Evolutionary conservation across 2,113 vertebrate genomes (phyloP).

Genomic region (Chaetodon auriga): DNA sequence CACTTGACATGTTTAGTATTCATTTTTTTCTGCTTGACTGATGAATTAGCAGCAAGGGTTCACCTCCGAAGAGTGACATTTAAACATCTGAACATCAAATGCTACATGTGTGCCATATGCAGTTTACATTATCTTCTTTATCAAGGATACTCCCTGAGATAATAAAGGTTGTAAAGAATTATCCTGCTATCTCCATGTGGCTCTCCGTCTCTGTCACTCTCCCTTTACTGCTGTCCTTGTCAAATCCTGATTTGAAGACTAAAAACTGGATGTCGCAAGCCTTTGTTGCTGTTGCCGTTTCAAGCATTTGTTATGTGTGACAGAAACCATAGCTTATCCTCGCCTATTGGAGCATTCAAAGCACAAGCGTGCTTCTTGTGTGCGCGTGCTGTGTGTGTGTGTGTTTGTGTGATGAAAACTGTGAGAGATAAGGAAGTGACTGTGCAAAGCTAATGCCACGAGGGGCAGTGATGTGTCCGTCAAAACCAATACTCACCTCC

Average conservation of each 20-base stretch:
- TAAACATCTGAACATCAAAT: conserved; percentile 57
- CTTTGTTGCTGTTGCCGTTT: conserved; percentile 74
- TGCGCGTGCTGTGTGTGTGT: conserved; percentile 59
- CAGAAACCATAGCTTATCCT: conserved; percentile 83
- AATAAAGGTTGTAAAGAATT: conserved; percentile 48
- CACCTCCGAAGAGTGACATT: conserved; percentile 15
- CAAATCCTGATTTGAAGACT: conserved; percentile 66
- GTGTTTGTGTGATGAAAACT: conserved; percentile 73
- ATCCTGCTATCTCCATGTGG: conserved; percentile 12
- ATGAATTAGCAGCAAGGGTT: not conserved
- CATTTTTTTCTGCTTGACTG: not conserved
- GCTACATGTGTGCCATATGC: conserved; percentile 26
- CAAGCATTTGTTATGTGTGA: conserved; percentile 82
- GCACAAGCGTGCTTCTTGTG: conserved; percentile 64
- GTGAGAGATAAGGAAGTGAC: conserved; percentile 72
- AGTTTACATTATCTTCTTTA: conserved; percentile 51
- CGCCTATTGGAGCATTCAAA: conserved; percentile 78
- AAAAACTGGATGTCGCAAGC: conserved; percentile 69
- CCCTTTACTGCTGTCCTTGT: conserved; percentile 12
- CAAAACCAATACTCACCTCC: conserved; percentile 57
- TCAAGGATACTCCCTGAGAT: conserved; percentile 42
- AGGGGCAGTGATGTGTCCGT: conserved; percentile 58
- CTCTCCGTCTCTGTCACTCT: conserved; percentile 1
- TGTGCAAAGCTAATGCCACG: conserved; percentile 67
- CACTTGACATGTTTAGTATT: not conserved